A percentile compares a stretch with the other conserved stretches of the same genome.
Conservation (phyloP, 2,888 invertebrate species). For the Euphydryas editha region DNA sequence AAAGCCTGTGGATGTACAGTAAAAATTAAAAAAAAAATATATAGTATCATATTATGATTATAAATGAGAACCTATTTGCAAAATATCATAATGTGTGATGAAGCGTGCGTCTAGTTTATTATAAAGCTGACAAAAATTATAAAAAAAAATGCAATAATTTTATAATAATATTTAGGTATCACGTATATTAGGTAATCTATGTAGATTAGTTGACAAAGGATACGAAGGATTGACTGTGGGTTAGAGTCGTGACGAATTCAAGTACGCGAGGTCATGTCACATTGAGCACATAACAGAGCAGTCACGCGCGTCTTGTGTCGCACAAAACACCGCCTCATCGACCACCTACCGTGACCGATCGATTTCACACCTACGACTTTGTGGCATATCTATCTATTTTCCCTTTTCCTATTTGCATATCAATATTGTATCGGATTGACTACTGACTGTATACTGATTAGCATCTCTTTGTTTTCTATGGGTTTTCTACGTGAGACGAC, state of each 20-base stretch:
- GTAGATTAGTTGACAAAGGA: constrained; percentile 7
- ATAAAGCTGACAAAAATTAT: not conserved
- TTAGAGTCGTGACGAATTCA: constrained; percentile 59
- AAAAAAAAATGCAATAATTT: not conserved
- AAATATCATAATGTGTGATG: not conserved
- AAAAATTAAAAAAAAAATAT: too few relatives aligned
- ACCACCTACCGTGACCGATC: constrained; percentile 61
- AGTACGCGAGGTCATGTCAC: constrained; percentile 62
- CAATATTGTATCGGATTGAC: constrained; percentile 52
- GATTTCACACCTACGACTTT: constrained; percentile 69
- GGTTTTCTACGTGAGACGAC: constrained; percentile 1
- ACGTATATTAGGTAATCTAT: not conserved
- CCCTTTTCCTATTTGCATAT: constrained; percentile 66
- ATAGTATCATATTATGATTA: not conserved
- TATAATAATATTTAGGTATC: not conserved
- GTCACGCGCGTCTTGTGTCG: constrained; percentile 64
- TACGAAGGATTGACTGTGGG: constrained; percentile 19
- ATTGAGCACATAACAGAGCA: constrained; percentile 60
- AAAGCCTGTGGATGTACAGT: too few relatives aligned
- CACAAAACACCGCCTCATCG: constrained; percentile 62
- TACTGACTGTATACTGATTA: constrained; percentile 45
- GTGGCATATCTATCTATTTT: constrained; percentile 60
- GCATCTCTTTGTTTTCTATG: constrained; percentile 42
- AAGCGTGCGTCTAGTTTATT: too few relatives aligned
- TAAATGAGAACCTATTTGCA: not conserved